Evolutionary conservation across 2,113 vertebrate genomes (phyloP).

Genomic region (Peucedramus taeniatus): DNA sequence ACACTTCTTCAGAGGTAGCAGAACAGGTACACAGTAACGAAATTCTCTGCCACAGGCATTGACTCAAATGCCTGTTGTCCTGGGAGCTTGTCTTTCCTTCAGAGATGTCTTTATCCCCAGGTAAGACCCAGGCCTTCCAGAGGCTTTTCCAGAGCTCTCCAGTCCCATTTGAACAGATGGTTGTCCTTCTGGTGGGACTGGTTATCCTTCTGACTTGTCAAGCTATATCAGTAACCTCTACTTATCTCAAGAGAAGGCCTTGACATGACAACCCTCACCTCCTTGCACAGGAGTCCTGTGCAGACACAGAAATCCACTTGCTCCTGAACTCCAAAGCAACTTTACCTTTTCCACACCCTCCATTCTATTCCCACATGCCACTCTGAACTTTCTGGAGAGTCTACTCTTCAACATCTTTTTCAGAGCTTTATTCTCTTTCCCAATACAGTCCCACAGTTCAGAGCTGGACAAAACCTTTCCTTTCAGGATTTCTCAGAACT

Average conservation of each 20-base stretch:
- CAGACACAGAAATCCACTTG: neutral
- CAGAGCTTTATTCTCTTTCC: neutral
- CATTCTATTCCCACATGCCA: neutral
- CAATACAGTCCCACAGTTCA: neutral
- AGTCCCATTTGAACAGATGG: neutral
- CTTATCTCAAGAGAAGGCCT: neutral
- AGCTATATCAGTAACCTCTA: neutral
- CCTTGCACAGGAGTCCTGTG: neutral
- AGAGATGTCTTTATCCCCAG: neutral
- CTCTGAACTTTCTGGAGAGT: neutral
- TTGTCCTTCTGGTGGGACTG: neutral
- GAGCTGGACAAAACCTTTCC: neutral
- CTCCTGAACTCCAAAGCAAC: neutral
- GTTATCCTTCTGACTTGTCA: neutral
- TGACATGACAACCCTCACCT: neutral
- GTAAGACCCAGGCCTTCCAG: neutral
- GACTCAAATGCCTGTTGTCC: neutral
- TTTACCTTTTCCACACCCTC: neutral
- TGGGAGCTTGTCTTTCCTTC: neutral
- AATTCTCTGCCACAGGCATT: neutral
- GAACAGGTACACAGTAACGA: neutral
- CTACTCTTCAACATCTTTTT: neutral
- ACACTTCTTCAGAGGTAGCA: neutral
- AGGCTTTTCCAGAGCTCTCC: neutral
- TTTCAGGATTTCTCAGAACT: neutral